Conservation (phyloP, 1,140 invertebrate species). For the Pseudachorutes palmiensis region DNA sequence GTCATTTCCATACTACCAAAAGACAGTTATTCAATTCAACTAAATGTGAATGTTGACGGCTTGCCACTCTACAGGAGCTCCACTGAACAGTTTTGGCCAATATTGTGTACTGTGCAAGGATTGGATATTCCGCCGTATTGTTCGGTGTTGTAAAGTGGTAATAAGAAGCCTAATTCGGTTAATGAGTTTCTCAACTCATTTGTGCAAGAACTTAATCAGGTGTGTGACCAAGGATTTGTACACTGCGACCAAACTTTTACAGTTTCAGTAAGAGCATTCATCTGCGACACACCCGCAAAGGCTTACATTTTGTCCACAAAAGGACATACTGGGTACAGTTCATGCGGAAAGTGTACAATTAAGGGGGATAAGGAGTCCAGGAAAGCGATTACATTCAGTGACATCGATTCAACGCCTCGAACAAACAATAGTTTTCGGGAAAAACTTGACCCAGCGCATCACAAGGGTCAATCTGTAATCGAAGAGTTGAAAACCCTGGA, state of each 20-base stretch:
- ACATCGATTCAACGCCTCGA: neutral
- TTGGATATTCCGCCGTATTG: neutral
- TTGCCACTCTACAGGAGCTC: conserved; percentile 19
- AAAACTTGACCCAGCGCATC: neutral
- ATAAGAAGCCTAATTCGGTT: conserved; percentile 12
- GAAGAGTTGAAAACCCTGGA: conserved; percentile 16
- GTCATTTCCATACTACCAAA: neutral
- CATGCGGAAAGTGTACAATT: conserved; percentile 39
- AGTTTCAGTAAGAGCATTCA: conserved; percentile 32
- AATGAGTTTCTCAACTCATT: conserved; percentile 38
- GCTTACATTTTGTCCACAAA: conserved; percentile 39
- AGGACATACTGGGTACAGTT: conserved; percentile 38
- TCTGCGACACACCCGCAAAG: conserved; percentile 41
- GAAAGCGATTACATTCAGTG: neutral
- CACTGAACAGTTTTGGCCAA: conserved; percentile 27
- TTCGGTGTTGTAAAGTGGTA: conserved; percentile 19
- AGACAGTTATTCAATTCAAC: neutral
- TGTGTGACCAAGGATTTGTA: conserved; percentile 23
- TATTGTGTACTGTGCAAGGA: conserved; percentile 2
- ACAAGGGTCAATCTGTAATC: neutral
- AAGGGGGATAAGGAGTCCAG: neutral
- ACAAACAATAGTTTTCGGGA: neutral
- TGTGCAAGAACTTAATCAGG: conserved; percentile 28
- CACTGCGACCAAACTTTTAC: conserved; percentile 16
- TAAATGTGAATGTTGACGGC: conserved; percentile 28